These are phyloP conservation scores for Ernsta delagoae DNA, from an alignment of 2,888 invertebrate species.

Conservation along the genomic window DNA sequence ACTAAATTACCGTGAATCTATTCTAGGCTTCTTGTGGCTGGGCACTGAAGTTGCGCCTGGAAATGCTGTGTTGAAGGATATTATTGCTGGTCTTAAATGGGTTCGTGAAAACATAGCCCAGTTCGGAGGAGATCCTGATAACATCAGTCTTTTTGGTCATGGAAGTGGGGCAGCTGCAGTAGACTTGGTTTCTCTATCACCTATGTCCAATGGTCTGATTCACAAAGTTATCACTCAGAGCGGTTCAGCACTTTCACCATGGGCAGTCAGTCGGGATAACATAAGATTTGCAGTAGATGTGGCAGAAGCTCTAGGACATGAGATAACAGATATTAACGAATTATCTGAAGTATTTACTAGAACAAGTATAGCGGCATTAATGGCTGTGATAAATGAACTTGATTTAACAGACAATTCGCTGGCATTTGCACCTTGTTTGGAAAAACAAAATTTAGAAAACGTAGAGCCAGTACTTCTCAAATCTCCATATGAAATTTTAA, in stretches of 20 bases:
- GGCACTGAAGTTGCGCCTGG: slow-evolving; percentile 88
- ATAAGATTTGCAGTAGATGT: slow-evolving; percentile 63
- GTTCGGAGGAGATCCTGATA: slow-evolving; percentile 92
- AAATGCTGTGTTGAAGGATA: slow-evolving; percentile 95
- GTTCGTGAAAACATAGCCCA: slow-evolving; percentile 88
- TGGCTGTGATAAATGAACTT: slow-evolving; percentile 70
- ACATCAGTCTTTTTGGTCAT: slow-evolving; percentile 92
- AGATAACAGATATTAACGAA: slow-evolving; percentile 53
- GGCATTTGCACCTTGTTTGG: slow-evolving; percentile 75
- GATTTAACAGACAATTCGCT: slow-evolving; percentile 70
- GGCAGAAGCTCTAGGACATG: slow-evolving; percentile 70
- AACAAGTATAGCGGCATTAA: slow-evolving; percentile 63
- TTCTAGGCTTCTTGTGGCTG: slow-evolving; percentile 88
- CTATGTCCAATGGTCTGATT: slow-evolving; percentile 61
- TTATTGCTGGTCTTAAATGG: slow-evolving; percentile 91
- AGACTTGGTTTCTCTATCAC: slow-evolving; percentile 71
- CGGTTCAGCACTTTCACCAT: slow-evolving; percentile 73
- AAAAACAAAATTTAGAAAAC: slow-evolving; percentile 53
- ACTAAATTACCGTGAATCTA: slow-evolving; percentile 88
- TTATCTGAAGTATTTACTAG: slow-evolving; percentile 63
- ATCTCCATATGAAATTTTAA: slow-evolving; percentile 62
- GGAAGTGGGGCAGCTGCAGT: slow-evolving; percentile 88
- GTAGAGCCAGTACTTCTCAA: slow-evolving; percentile 59
- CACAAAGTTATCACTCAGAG: slow-evolving; percentile 73
- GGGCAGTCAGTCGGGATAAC: slow-evolving; percentile 75